A percentile compares a stretch with the other conserved stretches of the same genome.
phyloP scores from a whole-genome alignment of 2,797 vertebrate species.

The Cirrhinus molitorella region DNA sequence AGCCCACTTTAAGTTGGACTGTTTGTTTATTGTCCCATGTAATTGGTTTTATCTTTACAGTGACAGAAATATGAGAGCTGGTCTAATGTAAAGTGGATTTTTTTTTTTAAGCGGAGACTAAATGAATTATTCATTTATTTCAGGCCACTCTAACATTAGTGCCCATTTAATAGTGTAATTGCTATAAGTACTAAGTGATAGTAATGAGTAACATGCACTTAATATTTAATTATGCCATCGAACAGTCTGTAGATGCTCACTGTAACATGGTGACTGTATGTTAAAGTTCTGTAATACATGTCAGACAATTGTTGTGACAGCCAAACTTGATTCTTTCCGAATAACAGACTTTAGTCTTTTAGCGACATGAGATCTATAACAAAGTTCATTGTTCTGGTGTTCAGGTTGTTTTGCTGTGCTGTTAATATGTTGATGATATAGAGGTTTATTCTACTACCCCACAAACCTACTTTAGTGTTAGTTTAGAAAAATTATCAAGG shows the following conservation, averaged over 20 bases:
- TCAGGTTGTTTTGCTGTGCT: background rate
- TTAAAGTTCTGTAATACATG: background rate
- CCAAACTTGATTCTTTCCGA: background rate
- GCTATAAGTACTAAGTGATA: background rate
- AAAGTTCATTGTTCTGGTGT: background rate
- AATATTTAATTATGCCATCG: background rate
- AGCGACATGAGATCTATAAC: background rate
- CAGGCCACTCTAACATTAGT: background rate
- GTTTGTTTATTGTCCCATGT: background rate
- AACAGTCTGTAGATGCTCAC: background rate
- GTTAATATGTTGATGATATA: constrained; percentile 3
- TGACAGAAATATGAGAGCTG: background rate
- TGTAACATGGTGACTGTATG: background rate
- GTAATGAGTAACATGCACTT: background rate
- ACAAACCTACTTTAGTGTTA: constrained; percentile 45
- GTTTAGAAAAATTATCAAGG: background rate
- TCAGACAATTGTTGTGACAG: background rate
- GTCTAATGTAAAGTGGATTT: background rate
- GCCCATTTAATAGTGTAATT: background rate
- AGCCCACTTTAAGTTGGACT: background rate
- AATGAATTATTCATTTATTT: constrained; percentile 30
- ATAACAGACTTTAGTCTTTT: background rate
- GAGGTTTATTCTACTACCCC: constrained; percentile 7
- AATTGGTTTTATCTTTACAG: background rate
- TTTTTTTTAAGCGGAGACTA: too few relatives aligned